Evolutionary conservation across 2,797 vertebrate species (phyloP), one percentile per base, ranked within the genome.

Genomic region (Cossypha heuglini): DNA sequence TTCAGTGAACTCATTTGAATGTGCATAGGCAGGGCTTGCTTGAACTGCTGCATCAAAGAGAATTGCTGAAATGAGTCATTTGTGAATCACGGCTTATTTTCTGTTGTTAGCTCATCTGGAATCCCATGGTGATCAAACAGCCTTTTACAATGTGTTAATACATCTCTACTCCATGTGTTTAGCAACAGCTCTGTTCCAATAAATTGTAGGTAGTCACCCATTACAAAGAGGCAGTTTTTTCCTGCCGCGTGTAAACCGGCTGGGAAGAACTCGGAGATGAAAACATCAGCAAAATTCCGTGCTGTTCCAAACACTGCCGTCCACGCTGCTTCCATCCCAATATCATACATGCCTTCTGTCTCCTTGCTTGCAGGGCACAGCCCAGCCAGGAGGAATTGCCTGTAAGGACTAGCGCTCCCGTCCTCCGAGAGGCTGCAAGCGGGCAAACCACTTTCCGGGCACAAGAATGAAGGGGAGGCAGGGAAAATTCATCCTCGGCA

Each of bases 111-210:
- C 91, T 96, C 95, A 94, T 96, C 95, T 96, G 94, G 92, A 96
- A 95, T 96, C 94, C 92, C 94, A 93, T 91, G 82, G 96, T 55
- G 96, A 96, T 96, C 95, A 97, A 97, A 96, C 93, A 80, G 85
- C 91, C 85, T 91, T 96, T 97, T 96, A 96, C 94, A 94, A 86
- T 78, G 94, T 96, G 95, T 94, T 97, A 95, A 96, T 95, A 95
- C 79, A 69, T 75, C 18, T 37, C 87, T 95, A 89, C 89, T 92
- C 94, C 87, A 17, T 89, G 95, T 93, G 92, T 95, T 96, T 93
- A 95, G 94, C 94, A 91, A 94, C 94, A 90, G 84, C 92, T 88
- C 66, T 3, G 20, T 88, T 95, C 82, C 94, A 95, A 96, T 93
- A 96, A 95, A 88, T 48, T 62, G 73, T 62, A 93, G 79, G 89